Conservation (phyloP, 2,797 vertebrate genomes). For the Petrocephalus sullivani region DNA sequence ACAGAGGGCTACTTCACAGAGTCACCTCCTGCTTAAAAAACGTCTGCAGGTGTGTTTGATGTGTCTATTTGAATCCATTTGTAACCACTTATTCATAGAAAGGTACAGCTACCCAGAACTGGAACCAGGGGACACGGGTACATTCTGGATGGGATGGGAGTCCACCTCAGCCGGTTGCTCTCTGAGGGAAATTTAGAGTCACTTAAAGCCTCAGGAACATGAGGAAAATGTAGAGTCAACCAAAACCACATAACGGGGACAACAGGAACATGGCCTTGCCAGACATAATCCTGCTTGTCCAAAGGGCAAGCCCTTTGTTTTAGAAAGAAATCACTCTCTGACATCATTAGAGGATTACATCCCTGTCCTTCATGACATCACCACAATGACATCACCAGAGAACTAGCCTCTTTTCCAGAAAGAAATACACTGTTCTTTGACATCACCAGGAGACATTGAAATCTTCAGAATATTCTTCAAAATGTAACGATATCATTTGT, state of each 20-base stretch:
- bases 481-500: neutral
- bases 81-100: neutral
- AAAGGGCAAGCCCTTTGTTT: neutral
- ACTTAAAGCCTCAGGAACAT: neutral
- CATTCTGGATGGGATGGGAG: neutral
- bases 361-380: neutral
- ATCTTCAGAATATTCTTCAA: neutral
- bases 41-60: neutral
- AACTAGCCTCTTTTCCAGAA: neutral
- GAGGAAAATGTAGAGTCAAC: neutral
- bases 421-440: neutral
- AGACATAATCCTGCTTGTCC: neutral
- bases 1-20: neutral
- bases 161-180: neutral
- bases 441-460: neutral
- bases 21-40: neutral
- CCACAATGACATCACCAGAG: neutral
- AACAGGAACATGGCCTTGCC: neutral
- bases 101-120: neutral
- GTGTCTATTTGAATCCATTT: neutral
- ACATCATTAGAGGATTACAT: neutral
- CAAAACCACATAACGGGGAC: neutral
- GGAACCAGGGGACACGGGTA: neutral
- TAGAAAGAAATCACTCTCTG: neutral
- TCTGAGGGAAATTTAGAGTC: slow-evolving; percentile 2